Evolutionary conservation across 2,888 invertebrate species (phyloP).

Genomic region (Spisula solida): DNA sequence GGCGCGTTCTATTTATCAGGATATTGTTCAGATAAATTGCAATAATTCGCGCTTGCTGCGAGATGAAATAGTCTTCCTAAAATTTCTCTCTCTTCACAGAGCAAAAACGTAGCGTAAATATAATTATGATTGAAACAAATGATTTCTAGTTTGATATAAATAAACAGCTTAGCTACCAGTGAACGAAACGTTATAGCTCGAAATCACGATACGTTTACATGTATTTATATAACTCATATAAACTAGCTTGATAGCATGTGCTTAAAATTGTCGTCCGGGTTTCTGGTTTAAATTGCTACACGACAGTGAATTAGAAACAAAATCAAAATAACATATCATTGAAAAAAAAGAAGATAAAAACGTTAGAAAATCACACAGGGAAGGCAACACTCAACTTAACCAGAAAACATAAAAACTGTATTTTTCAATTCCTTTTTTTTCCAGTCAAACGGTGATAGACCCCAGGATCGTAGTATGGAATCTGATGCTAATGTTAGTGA

Average conservation of each 20-base stretch:
- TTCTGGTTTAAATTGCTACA: not conserved
- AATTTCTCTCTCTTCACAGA: constrained; percentile 10
- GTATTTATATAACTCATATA: not conserved
- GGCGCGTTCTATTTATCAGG: not conserved
- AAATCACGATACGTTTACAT: constrained; percentile 1
- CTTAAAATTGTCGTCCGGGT: not conserved
- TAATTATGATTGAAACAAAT: constrained; percentile 26
- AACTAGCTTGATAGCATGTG: not conserved
- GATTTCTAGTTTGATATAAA: constrained; percentile 4
- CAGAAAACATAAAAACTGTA: not conserved
- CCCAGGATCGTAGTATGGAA: constrained; percentile 70
- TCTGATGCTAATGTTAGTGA: constrained; percentile 80
- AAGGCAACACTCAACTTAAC: too few species aligned
- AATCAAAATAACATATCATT: not conserved
- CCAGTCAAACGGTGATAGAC: constrained; percentile 84
- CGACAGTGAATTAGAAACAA: not conserved
- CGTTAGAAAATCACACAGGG: too few species aligned
- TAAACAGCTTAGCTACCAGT: not conserved
- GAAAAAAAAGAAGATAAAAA: too few species aligned
- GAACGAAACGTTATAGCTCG: constrained; percentile 6
- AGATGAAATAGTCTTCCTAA: constrained; percentile 3
- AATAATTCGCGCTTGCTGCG: not conserved
- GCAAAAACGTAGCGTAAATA: not conserved
- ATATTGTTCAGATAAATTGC: not conserved
- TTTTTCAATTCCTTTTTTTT: constrained; percentile 47